Evolutionary conservation across 2,113 vertebrate genomes (phyloP).

Genomic region (Eupsittula cactorum): DNA sequence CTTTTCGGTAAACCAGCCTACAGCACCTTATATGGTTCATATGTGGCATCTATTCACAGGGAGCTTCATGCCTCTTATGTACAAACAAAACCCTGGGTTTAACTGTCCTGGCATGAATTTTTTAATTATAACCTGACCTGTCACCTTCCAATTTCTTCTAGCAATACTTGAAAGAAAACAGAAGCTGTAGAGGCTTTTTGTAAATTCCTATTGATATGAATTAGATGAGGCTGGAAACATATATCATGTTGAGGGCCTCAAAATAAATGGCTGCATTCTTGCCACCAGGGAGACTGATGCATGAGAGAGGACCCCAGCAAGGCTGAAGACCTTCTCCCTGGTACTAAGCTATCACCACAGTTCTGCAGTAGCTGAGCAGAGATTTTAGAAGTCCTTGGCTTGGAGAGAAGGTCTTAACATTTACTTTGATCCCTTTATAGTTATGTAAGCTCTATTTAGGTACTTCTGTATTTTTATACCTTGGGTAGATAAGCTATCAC

Average conservation of each 20-base stretch:
- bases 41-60: background rate
- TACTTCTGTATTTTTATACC: background rate
- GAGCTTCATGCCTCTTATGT: background rate
- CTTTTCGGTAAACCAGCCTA: background rate
- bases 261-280: background rate
- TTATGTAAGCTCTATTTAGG: background rate
- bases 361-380: background rate
- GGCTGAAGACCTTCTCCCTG: background rate
- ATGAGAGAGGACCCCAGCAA: background rate
- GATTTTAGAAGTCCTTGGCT: background rate
- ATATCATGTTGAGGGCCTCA: background rate
- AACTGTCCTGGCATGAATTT: background rate
- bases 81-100: background rate
- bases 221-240: background rate
- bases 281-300: background rate
- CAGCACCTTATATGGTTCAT: background rate
- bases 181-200: background rate
- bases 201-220: background rate
- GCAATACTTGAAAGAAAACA: background rate
- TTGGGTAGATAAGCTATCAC: background rate
- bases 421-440: background rate
- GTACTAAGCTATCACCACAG: background rate
- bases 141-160: background rate
- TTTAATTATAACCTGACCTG: background rate
- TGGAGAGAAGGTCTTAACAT: background rate